Conservation (phyloP, 2,888 invertebrate genomes). For the Galeopsomyia nigrocyanea region DNA sequence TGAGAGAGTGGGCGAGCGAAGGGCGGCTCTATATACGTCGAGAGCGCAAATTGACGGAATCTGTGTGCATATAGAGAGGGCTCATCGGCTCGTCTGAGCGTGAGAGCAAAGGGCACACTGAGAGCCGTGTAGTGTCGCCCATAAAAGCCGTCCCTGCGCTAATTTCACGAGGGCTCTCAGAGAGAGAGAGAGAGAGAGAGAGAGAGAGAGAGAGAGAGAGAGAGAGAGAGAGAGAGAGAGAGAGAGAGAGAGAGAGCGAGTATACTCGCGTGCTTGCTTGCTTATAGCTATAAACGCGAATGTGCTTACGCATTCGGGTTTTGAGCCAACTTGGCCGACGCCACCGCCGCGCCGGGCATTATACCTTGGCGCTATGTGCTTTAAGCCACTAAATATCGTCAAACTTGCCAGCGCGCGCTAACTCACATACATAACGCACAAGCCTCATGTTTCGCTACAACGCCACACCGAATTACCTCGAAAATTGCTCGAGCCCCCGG, state of each 20-base stretch:
- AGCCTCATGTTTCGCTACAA: slow-evolving; percentile 1
- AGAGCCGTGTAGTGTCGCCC: slow-evolving; percentile 31
- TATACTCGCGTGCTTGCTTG: neutral
- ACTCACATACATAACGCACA: slow-evolving; percentile 13
- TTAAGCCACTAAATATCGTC: slow-evolving; percentile 29
- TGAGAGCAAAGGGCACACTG: neutral
- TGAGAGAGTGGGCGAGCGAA: slow-evolving; percentile 55
- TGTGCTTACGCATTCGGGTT: slow-evolving; percentile 11
- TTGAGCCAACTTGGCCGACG: slow-evolving; percentile 21
- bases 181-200: too few species aligned
- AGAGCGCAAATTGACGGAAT: slow-evolving; percentile 62
- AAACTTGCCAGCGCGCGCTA: slow-evolving; percentile 17
- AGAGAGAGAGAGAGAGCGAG: too few species aligned
- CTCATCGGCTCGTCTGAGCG: slow-evolving; percentile 52
- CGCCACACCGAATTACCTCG: neutral
- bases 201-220: too few species aligned
- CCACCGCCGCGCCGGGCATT: slow-evolving; percentile 9
- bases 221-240: too few species aligned
- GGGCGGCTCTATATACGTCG: too few species aligned
- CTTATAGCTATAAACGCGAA: neutral
- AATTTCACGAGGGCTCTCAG: slow-evolving; percentile 49
- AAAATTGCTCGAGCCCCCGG: too few species aligned
- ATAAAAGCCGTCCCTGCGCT: slow-evolving; percentile 58
- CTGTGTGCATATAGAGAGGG: slow-evolving; percentile 63
- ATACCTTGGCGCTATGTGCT: neutral